A percentile compares a stretch with the other conserved stretches of the same genome.
These are phyloP conservation scores for Geodia barretti DNA, from an alignment of 37 sponge, comb jelly and placozoan genomes.

Conservation along the genomic window DNA sequence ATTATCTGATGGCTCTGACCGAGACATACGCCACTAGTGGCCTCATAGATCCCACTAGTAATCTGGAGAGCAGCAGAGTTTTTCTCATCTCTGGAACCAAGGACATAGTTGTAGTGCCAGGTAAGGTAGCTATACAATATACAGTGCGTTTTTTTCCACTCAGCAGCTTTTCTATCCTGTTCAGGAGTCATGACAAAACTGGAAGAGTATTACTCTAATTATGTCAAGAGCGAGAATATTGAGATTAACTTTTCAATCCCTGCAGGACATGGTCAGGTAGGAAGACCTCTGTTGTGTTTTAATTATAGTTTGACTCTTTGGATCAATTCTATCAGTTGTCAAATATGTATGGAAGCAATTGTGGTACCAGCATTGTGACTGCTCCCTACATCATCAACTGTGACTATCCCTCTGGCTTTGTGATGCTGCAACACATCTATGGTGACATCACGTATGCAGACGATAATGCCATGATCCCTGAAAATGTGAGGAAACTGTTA, in stretches of 20 bases:
- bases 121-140: too few relatives aligned
- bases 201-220: constrained; percentile 37
- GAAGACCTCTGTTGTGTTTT: too few relatives aligned
- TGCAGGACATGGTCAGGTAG: constrained; percentile 39
- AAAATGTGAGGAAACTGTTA: constrained; percentile 31
- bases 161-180: too few relatives aligned
- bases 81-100: constrained; percentile 50
- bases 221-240: neutral
- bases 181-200: constrained; percentile 47
- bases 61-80: constrained; percentile 23
- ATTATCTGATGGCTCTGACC: constrained; percentile 41
- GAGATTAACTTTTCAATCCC: constrained; percentile 25
- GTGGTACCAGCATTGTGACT: constrained; percentile 8
- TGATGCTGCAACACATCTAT: constrained; percentile 59
- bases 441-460: constrained; percentile 45
- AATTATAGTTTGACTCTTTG: too few relatives aligned
- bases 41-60: constrained; percentile 23
- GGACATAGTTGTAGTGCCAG: constrained; percentile 51
- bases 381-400: constrained; percentile 67
- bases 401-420: constrained; percentile 42
- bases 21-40: constrained; percentile 27
- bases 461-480: constrained; percentile 4
- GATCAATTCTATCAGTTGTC: too few relatives aligned
- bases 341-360: constrained; percentile 43
- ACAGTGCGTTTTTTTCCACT: neutral